phyloP scores from a whole-genome alignment of 1,140 invertebrate species.

The Lepidurus arcticus region DNA sequence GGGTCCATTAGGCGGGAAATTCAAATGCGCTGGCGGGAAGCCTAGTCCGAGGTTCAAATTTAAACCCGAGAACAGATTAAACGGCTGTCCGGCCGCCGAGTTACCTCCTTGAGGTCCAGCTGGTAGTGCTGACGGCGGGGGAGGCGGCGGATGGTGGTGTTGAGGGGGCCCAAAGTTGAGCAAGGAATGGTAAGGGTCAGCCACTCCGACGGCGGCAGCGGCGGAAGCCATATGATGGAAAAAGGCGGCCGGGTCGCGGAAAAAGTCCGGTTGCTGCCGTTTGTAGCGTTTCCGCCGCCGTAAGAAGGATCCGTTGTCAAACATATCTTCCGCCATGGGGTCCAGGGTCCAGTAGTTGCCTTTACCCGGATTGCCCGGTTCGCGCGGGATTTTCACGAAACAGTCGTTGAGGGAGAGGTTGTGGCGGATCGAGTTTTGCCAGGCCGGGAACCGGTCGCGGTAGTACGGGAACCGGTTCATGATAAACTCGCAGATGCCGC shows the following conservation, averaged over 20 bases:
- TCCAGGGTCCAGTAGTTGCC: slow-evolving; percentile 99
- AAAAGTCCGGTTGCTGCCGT: slow-evolving; percentile 60
- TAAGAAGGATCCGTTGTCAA: slow-evolving; percentile 97
- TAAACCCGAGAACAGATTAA: slow-evolving; percentile 14
- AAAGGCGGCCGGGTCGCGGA: slow-evolving; percentile 46
- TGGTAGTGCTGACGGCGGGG: slow-evolving; percentile 20
- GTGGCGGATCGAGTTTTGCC: slow-evolving; percentile 96
- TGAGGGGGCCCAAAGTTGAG: slow-evolving; percentile 37
- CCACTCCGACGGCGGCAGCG: slow-evolving; percentile 41
- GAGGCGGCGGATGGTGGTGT: slow-evolving; percentile 35
- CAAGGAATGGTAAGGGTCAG: slow-evolving; percentile 42
- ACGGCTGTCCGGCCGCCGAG: neutral
- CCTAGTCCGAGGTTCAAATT: slow-evolving; percentile 6
- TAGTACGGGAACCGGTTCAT: slow-evolving; percentile 97
- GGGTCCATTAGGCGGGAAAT: slow-evolving; percentile 23
- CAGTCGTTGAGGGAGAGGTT: slow-evolving; percentile 98
- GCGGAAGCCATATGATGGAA: slow-evolving; percentile 27
- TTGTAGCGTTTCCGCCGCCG: slow-evolving; percentile 92
- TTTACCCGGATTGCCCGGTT: slow-evolving; percentile 97
- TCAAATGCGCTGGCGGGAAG: slow-evolving; percentile 26
- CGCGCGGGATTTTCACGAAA: slow-evolving; percentile 96
- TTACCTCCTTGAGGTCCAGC: neutral
- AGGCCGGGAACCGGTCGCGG: slow-evolving; percentile 88
- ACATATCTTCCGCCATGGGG: slow-evolving; percentile 96
- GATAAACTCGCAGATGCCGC: slow-evolving; percentile 98